Conservation (phyloP, 2,797 vertebrate genomes). For the Gymnoscopelus microlampas region DNA sequence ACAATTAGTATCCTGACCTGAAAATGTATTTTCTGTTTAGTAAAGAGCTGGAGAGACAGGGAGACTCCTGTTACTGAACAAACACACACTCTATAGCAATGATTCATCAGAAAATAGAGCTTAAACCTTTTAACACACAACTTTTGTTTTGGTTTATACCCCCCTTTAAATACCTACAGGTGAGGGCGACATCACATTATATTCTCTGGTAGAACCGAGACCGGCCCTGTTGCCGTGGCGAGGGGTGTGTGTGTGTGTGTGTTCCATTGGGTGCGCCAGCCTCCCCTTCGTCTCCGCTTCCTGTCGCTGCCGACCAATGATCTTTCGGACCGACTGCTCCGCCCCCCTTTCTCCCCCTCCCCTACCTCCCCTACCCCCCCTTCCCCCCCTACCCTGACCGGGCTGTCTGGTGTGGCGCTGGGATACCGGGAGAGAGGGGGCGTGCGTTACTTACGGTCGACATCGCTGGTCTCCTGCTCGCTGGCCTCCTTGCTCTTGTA, state of each 20-base stretch:
- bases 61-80: no score
- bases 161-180: no score
- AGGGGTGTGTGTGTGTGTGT: neutral
- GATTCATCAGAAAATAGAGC: no score
- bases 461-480: conserved; percentile 96
- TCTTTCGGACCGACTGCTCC: conserved; percentile 29
- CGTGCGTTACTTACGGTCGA: conserved; percentile 93
- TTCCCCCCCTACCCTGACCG: conserved; percentile 66
- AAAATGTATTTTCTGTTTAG: no score
- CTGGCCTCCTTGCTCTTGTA: conserved; percentile 99
- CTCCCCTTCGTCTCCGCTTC: conserved; percentile 63
- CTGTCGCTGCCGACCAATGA: conserved; percentile 50
- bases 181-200: no score
- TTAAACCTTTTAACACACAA: no score
- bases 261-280: conserved; percentile 7
- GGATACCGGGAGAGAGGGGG: no score
- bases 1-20: no score
- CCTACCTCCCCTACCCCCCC: conserved; percentile 81
- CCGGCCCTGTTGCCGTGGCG: conserved; percentile 36
- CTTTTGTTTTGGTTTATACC: no score
- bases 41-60: no score
- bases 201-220: neutral
- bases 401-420: no score
- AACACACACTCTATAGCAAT: no score
- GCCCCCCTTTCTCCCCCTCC: neutral